phyloP scores from a whole-genome alignment of 2,888 invertebrate genomes.

The Megaustenia siamemsis region DNA sequence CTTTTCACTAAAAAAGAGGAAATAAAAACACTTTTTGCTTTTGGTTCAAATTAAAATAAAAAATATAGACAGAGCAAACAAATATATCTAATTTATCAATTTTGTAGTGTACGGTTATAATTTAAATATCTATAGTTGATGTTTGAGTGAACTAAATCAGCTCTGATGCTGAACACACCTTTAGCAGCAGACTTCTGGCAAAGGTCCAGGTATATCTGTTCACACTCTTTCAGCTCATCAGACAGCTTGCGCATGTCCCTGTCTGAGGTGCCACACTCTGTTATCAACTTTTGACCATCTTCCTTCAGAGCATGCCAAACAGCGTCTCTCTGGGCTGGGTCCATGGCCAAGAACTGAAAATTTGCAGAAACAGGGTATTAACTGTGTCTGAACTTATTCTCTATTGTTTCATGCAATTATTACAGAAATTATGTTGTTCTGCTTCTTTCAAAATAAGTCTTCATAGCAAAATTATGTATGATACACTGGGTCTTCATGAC shows the following conservation, averaged over 20 bases:
- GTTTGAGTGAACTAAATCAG: too few species aligned
- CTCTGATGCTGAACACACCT: constrained; percentile 63
- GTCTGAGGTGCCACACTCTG: constrained; percentile 93
- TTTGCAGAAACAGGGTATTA: neutral
- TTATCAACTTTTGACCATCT: constrained; percentile 95
- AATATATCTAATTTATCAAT: too few species aligned
- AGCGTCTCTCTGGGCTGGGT: constrained; percentile 95
- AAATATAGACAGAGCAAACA: too few species aligned
- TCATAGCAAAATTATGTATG: too few species aligned
- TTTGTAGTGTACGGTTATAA: too few species aligned
- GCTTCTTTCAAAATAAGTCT: too few species aligned
- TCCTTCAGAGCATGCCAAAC: constrained; percentile 93
- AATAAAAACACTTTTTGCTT: too few species aligned
- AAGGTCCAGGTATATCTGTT: constrained; percentile 94
- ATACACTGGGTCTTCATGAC: too few species aligned
- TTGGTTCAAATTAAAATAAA: too few species aligned
- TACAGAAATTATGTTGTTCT: too few species aligned
- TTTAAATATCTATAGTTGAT: too few species aligned
- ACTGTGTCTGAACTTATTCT: neutral
- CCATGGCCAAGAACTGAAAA: constrained; percentile 94
- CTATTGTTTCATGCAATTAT: neutral
- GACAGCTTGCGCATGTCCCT: constrained; percentile 88
- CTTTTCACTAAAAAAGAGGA: too few species aligned
- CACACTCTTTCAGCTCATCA: constrained; percentile 96
- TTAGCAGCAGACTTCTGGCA: constrained; percentile 87